A percentile compares a stretch with the other conserved stretches of the same genome.
These are phyloP conservation scores for Drosophila monieri DNA, from an alignment of 2,888 invertebrate species.

Conservation along the genomic window DNA sequence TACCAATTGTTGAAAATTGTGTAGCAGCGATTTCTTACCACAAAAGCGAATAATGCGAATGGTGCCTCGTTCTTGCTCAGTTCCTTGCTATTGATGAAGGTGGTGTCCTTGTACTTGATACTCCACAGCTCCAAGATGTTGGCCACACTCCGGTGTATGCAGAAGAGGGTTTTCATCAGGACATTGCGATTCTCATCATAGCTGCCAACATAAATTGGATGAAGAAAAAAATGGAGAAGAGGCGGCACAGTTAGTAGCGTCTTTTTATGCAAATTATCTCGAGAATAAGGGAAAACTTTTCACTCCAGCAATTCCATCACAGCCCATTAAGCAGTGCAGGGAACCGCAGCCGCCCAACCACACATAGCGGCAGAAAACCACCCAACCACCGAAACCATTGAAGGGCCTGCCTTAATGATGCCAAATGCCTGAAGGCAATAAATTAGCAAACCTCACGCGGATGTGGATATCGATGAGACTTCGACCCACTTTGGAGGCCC, in stretches of 20 bases:
- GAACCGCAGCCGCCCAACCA: conserved; percentile 50
- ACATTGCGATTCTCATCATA: conserved; percentile 85
- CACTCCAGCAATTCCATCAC: conserved; percentile 70
- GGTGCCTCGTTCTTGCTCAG: conserved; percentile 67
- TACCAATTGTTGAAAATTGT: not conserved
- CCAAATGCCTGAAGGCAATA: conserved; percentile 69
- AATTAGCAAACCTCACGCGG: conserved; percentile 56
- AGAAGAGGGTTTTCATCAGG: conserved; percentile 87
- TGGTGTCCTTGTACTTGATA: conserved; percentile 87
- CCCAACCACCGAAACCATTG: conserved; percentile 25
- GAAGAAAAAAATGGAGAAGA: not conserved
- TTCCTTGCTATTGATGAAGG: conserved; percentile 83
- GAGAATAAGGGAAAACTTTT: conserved; percentile 56
- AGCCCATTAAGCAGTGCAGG: conserved; percentile 73
- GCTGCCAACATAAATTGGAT: conserved; percentile 55
- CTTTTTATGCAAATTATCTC: conserved; percentile 66
- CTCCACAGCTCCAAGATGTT: conserved; percentile 93
- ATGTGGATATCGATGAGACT: conserved; percentile 28
- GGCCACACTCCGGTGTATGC: conserved; percentile 92
- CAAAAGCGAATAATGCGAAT: conserved; percentile 83
- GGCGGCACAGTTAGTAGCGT: conserved; percentile 14
- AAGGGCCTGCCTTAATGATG: conserved; percentile 61
- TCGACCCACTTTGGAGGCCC: conserved; percentile 46
- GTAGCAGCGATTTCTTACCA: conserved; percentile 67
- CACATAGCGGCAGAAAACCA: conserved; percentile 4